phyloP scores from a whole-genome alignment of 2,888 invertebrate genomes.

The Drosophila bunnanda region DNA sequence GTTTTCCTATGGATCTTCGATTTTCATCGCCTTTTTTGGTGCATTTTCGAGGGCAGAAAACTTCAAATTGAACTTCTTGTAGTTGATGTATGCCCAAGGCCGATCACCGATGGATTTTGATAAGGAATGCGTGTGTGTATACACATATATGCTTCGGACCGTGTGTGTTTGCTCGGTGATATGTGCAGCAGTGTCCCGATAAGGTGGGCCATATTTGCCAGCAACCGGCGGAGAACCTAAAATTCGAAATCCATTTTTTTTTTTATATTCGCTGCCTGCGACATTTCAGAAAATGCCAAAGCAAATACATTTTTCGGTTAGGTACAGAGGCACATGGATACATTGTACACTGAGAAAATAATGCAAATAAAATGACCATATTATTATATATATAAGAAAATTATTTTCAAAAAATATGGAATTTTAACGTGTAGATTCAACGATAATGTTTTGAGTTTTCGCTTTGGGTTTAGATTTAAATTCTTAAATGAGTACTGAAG shows the following conservation, averaged over 20 bases:
- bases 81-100: conserved; percentile 27
- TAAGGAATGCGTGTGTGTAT: conserved; percentile 20
- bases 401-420: too few species aligned
- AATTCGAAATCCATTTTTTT: conserved; percentile 58
- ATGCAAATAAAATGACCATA: not conserved
- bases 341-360: not conserved
- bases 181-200: conserved; percentile 59
- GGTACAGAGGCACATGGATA: conserved; percentile 23
- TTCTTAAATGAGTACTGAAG: too few species aligned
- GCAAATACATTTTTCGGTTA: conserved; percentile 59
- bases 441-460: not conserved
- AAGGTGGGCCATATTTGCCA: conserved; percentile 63
- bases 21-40: conserved; percentile 1
- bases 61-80: conserved; percentile 5
- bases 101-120: conserved; percentile 35
- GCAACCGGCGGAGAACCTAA: conserved; percentile 22
- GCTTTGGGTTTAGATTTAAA: not conserved
- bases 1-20: not conserved
- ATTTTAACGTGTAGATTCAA: too few species aligned
- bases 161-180: conserved; percentile 46
- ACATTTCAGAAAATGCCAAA: conserved; percentile 73
- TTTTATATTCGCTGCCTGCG: conserved; percentile 62
- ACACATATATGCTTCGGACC: conserved; percentile 8
- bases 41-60: conserved; percentile 7
- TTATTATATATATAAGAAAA: not conserved